Base-by-base conservation (phyloP, 1,140 invertebrate genomes). In the Drosophila pandora region DNA sequence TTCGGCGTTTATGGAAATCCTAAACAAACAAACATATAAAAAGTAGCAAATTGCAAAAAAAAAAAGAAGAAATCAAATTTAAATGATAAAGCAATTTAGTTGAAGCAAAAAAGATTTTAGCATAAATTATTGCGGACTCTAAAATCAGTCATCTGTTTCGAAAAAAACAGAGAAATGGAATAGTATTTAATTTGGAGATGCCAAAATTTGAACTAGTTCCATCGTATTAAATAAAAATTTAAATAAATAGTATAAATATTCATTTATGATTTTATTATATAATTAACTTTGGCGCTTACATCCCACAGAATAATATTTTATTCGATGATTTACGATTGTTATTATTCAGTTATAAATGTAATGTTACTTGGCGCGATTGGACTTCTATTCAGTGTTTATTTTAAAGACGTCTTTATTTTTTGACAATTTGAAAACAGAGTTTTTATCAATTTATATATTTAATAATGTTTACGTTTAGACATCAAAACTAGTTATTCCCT, bases 111-210 rank as follows among this genome's bases (percentile, higher is more conserved):
- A 9, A 41, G 32, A 48, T 32, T 49, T 39, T 25, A 23, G 62
- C 43, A 69, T 68, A 49, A 56, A 68, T 69, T 69, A 69, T 21
- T n/a, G 13, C 10, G 17, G 32, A 32, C 63, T 48, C 13, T 39
- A 37, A 56, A 69, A 69, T 69, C 52, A 69, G 50, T 69, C 52
- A 69, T 32, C 21, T 69, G 50, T 30, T 57, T 49, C 25, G 2
- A 25, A 56, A 25, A 37, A 7, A 23, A 56, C 21, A 37, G 22
- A 45, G 30, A 69, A 57, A 69, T 48, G 23, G 30, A 49, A 48
- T 13, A 32, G 34, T 17, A 13, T n/a, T 17, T 6, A 2, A 4
- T 37, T 3, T 22, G 34, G 63, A 69, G 50, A 69, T 69, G 65
- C 12, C 5, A 8, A 2, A 23, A 21, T 13, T 2, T 5, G 50